These are phyloP conservation scores for Drosophila fulvimacula DNA, from an alignment of 2,888 invertebrate species.

Conservation along the genomic window DNA sequence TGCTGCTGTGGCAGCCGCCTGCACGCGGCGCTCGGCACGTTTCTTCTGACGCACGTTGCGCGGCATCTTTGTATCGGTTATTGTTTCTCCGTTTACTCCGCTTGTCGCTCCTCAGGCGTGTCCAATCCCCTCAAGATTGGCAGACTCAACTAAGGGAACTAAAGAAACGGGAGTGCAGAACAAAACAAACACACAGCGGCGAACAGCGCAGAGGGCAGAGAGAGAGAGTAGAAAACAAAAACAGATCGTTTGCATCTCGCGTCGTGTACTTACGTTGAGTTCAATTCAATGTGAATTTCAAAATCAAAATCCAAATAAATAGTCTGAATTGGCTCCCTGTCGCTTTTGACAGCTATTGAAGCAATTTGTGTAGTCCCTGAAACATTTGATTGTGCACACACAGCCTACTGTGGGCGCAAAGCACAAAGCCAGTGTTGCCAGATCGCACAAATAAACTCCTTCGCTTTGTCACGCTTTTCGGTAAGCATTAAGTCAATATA, in stretches of 20 bases:
- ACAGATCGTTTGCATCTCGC: neutral
- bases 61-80: slow-evolving; percentile 32
- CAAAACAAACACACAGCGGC: too few relatives aligned
- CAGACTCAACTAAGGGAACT: neutral
- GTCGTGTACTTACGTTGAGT: slow-evolving; percentile 12
- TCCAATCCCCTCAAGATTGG: neutral
- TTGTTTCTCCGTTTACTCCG: neutral
- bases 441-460: too few relatives aligned
- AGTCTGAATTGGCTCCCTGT: slow-evolving; percentile 4
- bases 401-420: too few relatives aligned
- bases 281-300: slow-evolving; percentile 7
- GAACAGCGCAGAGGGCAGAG: too few relatives aligned
- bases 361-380: neutral
- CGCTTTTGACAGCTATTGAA: slow-evolving; percentile 5
- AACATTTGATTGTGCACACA: too few relatives aligned
- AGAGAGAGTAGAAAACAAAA: too few relatives aligned
- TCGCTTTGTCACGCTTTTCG: too few relatives aligned
- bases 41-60: slow-evolving; percentile 43
- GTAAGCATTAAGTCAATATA: too few relatives aligned
- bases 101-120: neutral
- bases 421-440: too few relatives aligned
- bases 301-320: slow-evolving; percentile 7
- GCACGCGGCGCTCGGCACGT: slow-evolving; percentile 40
- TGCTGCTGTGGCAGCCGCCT: neutral
- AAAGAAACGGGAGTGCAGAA: neutral